Percentiles rank a stretch among this genome's conserved stretches.
Evolutionary conservation across 2,113 vertebrate genomes (phyloP).

Genomic region (Diphyllodes magnificus): DNA sequence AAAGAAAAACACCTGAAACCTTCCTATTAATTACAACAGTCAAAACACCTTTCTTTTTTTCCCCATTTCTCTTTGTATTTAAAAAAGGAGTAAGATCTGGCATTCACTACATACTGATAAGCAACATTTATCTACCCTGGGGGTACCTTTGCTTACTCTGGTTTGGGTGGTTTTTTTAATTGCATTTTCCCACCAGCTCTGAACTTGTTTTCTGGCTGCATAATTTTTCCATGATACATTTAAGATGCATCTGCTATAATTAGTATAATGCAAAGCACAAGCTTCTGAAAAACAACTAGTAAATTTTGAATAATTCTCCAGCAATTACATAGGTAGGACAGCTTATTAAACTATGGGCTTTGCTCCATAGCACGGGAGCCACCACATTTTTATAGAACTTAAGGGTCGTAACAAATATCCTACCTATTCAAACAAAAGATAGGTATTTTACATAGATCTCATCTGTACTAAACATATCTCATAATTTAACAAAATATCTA

Average conservation of each 20-base stretch:
- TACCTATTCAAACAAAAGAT: neutral
- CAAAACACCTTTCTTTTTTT: neutral
- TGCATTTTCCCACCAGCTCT: slow-evolving; percentile 13
- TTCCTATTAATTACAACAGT: neutral
- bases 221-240: slow-evolving; percentile 35
- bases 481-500: neutral
- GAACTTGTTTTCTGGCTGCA: slow-evolving; percentile 12
- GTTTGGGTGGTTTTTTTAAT: neutral
- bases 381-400: neutral
- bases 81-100: neutral
- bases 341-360: neutral
- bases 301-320: slow-evolving; percentile 13
- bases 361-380: neutral
- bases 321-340: neutral
- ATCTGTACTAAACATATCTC: neutral
- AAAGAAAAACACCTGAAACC: neutral
- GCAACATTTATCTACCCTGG: neutral
- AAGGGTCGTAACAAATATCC: neutral
- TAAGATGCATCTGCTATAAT: slow-evolving; percentile 31
- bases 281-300: slow-evolving; percentile 11
- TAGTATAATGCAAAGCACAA: neutral
- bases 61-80: neutral
- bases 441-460: neutral
- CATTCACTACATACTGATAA: neutral
- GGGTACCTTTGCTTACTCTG: neutral